Percentiles rank a stretch among this genome's conserved stretches.
Conservation (phyloP, 2,888 invertebrate genomes). For the Erebia ligea region DNA sequence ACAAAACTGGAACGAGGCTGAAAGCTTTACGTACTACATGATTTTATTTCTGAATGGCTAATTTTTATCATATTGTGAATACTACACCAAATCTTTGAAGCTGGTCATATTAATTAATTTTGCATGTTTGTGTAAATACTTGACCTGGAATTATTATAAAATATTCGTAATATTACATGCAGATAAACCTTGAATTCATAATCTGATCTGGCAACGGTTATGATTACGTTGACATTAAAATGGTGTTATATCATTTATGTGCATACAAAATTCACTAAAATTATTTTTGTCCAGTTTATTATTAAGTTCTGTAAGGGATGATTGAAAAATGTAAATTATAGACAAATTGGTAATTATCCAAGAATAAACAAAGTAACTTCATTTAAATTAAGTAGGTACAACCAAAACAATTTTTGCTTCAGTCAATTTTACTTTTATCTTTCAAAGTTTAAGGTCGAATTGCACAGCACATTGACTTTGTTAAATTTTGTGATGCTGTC, state of each 20-base stretch:
- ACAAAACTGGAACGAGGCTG: slow-evolving; percentile 60
- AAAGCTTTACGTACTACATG: slow-evolving; percentile 33
- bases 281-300: background rate
- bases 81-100: background rate
- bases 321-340: background rate
- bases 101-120: background rate
- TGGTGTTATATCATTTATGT: background rate
- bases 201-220: slow-evolving; percentile 28
- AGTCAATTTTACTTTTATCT: too few species aligned
- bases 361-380: background rate
- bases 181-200: slow-evolving; percentile 17
- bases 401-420: too few species aligned
- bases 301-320: background rate
- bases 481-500: too few species aligned
- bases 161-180: slow-evolving; percentile 2
- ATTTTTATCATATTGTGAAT: background rate
- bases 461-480: too few species aligned
- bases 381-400: background rate
- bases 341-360: too few species aligned
- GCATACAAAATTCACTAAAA: background rate
- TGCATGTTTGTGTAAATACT: background rate
- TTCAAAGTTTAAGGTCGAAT: too few species aligned
- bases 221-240: slow-evolving; percentile 11
- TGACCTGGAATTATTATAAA: slow-evolving; percentile 27
- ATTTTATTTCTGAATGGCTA: slow-evolving; percentile 1